These are phyloP conservation scores for Xyrauchen texanus DNA, from an alignment of 2,113 vertebrate genomes.

Conservation along the genomic window DNA sequence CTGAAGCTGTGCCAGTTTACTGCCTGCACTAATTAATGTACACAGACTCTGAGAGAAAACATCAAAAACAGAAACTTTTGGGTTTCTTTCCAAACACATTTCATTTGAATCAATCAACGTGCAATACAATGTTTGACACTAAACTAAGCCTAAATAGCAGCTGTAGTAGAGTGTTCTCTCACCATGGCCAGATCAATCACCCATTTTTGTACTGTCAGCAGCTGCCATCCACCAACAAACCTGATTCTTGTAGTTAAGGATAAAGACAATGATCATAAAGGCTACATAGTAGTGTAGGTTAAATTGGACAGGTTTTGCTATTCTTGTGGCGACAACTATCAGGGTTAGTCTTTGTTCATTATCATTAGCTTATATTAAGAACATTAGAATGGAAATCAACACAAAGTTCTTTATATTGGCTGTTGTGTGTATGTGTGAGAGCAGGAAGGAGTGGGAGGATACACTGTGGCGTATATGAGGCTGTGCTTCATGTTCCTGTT, in stretches of 20 bases:
- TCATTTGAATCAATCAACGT: no score
- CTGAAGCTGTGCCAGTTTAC: constrained; percentile 87
- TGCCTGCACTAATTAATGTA: constrained; percentile 84
- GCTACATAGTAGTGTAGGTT: no score
- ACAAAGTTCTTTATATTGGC: no score
- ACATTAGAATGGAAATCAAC: no score
- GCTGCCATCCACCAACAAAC: constrained; percentile 81
- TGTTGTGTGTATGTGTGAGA: no score
- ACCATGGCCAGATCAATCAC: constrained; percentile 90
- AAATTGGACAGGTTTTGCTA: no score
- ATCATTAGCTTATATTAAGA: no score
- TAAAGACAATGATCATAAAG: not conserved
- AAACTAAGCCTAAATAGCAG: not conserved
- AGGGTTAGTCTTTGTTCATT: no score
- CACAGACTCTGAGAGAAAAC: constrained; percentile 79
- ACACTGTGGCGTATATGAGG: constrained; percentile 75
- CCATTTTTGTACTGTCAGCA: constrained; percentile 83
- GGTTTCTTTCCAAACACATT: no score
- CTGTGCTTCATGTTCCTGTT: constrained; percentile 75
- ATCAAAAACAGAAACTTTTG: not conserved
- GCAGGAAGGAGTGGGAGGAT: constrained; percentile 68
- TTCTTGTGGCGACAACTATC: no score
- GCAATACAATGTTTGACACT: not conserved
- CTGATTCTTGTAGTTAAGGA: constrained; percentile 70
- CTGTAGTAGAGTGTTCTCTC: constrained; percentile 38